Percentiles rank a stretch among this genome's conserved stretches.
Conservation (phyloP, 2,888 invertebrate species). For the Caenorhabditis panamensis region DNA sequence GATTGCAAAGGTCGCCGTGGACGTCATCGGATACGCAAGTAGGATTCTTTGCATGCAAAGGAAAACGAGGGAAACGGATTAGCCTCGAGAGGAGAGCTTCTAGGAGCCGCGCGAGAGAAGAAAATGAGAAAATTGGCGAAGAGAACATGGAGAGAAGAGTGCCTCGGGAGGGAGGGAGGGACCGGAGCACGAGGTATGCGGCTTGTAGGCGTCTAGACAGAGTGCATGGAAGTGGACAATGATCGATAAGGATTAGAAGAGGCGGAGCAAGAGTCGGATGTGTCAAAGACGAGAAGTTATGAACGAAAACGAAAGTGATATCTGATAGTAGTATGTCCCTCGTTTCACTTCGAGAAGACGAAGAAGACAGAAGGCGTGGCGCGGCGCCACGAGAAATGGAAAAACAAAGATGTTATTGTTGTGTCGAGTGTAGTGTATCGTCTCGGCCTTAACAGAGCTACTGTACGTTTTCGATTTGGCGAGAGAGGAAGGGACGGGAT, state of each 20-base stretch:
- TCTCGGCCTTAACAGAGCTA: not conserved
- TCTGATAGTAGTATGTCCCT: not conserved
- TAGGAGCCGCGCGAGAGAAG: not conserved
- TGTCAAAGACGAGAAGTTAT: not conserved
- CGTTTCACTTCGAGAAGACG: not conserved
- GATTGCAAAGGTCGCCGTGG: not conserved
- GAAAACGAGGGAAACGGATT: slow-evolving; percentile 2
- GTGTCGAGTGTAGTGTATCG: not conserved
- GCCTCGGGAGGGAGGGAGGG: not conserved
- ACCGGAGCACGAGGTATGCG: not conserved
- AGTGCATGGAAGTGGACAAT: not conserved
- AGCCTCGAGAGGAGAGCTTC: no score
- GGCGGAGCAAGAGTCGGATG: not conserved
- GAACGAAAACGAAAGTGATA: not conserved
- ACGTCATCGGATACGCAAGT: not conserved
- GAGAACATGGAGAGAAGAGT: not conserved
- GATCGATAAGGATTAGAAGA: slow-evolving; percentile 2
- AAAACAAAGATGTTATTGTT: slow-evolving; percentile 3
- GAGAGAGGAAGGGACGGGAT: not conserved
- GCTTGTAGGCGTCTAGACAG: not conserved
- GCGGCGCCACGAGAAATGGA: not conserved
- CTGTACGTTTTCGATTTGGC: not conserved
- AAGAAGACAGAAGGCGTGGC: not conserved
- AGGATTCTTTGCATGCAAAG: not conserved
- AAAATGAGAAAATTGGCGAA: slow-evolving; percentile 2